phyloP scores from a whole-genome alignment of 2,797 vertebrate species.

The Rhadinocentrus ornatus region DNA sequence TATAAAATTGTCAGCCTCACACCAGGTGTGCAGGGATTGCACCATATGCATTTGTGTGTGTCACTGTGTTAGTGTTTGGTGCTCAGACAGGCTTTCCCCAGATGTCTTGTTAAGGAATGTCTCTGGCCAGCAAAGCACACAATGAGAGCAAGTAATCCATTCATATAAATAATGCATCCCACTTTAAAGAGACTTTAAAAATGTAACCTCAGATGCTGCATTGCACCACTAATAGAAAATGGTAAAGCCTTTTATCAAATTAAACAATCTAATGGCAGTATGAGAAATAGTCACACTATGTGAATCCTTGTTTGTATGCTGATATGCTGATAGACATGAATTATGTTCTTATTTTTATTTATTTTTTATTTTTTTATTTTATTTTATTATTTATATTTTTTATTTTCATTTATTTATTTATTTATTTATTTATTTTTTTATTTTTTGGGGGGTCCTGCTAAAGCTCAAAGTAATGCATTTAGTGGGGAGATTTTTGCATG shows the following conservation, averaged over 20 bases:
- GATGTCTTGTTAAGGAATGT: constrained; percentile 59
- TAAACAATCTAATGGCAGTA: neutral
- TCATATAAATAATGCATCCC: constrained; percentile 69
- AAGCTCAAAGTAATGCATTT: neutral
- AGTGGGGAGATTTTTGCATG: neutral
- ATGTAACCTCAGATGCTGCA: constrained; percentile 53
- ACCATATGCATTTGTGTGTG: constrained; percentile 14
- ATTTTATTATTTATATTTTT: no score
- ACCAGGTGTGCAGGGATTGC: constrained; percentile 16
- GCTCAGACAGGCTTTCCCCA: constrained; percentile 41
- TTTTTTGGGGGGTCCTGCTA: no score
- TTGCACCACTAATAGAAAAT: constrained; percentile 52
- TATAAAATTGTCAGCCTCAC: constrained; percentile 42
- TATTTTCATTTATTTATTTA: no score
- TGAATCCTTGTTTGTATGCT: neutral
- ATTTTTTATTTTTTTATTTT: no score
- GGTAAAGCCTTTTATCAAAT: constrained; percentile 12
- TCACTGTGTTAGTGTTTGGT: constrained; percentile 17
- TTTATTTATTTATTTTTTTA: no score
- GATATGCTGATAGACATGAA: no score
- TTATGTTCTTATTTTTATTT: no score
- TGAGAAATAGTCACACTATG: neutral
- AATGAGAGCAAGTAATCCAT: constrained; percentile 64
- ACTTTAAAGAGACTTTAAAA: constrained; percentile 35
- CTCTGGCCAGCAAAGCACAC: constrained; percentile 52